Conservation (phyloP, 2,797 vertebrate species). For the Mormyrus hasselquistii region DNA sequence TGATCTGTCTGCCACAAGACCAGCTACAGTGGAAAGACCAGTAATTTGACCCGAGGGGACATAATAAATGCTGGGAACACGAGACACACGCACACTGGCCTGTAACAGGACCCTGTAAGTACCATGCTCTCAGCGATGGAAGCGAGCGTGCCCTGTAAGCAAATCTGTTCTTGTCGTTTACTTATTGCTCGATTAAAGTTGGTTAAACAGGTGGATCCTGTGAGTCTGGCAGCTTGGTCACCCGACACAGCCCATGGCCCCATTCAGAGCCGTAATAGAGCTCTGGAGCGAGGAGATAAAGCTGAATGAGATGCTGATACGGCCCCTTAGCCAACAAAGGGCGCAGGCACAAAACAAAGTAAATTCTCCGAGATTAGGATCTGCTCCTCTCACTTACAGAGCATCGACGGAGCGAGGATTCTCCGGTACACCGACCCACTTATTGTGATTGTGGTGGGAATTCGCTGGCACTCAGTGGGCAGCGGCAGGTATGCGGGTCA, state of each 20-base stretch:
- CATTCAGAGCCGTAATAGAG: constrained; percentile 15
- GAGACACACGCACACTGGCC: constrained; percentile 23
- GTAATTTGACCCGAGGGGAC: constrained; percentile 53
- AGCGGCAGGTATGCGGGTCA: background rate
- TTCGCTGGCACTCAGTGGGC: background rate
- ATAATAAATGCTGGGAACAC: constrained; percentile 13
- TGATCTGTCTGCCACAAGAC: background rate
- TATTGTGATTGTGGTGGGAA: background rate
- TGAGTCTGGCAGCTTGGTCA: constrained; percentile 38
- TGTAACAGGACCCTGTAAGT: constrained; percentile 59
- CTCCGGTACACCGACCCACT: constrained; percentile 10
- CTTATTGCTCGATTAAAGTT: constrained; percentile 52
- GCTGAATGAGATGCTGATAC: background rate
- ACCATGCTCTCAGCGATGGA: constrained; percentile 42
- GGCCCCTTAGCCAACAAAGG: background rate
- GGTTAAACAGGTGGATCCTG: constrained; percentile 56
- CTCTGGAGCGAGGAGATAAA: constrained; percentile 19
- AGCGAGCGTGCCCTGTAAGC: constrained; percentile 32
- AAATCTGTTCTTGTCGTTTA: constrained; percentile 38
- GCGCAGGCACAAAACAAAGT: background rate
- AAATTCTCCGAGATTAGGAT: background rate
- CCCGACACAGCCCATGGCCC: constrained; percentile 35
- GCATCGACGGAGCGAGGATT: background rate
- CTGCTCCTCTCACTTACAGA: background rate
- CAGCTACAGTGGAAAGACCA: background rate